Conservation (phyloP, 1,140 invertebrate species). For the Habropoda laboriosa region DNA sequence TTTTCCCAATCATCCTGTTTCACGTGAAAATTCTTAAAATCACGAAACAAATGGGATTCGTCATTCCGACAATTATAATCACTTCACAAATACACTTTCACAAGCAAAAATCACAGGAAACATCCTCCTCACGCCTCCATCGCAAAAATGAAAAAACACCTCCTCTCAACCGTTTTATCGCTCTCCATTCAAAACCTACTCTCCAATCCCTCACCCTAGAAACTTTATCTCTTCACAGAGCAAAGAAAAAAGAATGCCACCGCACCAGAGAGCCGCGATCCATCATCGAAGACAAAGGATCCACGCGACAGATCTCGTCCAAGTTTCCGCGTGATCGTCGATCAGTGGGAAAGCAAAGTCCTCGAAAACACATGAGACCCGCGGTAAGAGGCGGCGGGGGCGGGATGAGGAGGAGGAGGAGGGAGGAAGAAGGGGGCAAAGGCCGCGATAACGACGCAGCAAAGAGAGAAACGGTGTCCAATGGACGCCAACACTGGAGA, state of each 20-base stretch:
- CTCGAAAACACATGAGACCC: background rate
- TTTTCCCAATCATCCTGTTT: no score
- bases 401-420: background rate
- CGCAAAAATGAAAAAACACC: no score
- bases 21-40: no score
- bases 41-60: no score
- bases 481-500: background rate
- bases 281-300: constrained; percentile 18
- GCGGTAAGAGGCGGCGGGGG: background rate
- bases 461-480: constrained; percentile 43
- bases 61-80: no score
- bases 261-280: background rate
- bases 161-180: no score
- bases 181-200: no score
- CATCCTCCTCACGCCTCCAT: no score
- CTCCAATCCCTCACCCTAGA: no score
- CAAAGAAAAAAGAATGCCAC: background rate
- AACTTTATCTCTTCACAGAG: no score
- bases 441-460: constrained; percentile 50
- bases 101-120: no score
- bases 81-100: no score
- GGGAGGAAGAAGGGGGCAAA: constrained; percentile 31
- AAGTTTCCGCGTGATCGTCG: background rate
- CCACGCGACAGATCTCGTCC: background rate
- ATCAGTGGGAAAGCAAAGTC: constrained; percentile 1